Evolutionary conservation across 2,113 vertebrate genomes (phyloP).

Genomic region (Rhynchomys soricoides): DNA sequence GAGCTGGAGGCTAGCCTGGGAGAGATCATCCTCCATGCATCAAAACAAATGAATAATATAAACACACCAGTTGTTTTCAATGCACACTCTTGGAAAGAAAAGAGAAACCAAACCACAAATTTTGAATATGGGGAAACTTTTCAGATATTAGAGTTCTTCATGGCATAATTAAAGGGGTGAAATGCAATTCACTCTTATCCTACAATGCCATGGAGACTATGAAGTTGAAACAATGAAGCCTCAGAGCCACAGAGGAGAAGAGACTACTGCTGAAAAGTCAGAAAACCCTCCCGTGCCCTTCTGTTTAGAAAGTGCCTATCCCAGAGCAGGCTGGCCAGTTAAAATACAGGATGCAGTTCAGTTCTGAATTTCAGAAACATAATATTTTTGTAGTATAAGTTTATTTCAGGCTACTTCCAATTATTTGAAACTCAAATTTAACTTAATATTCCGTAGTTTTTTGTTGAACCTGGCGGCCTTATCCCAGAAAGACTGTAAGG

Average conservation of each 20-base stretch:
- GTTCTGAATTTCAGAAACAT: conserved; percentile 33
- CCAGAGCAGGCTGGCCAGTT: background rate
- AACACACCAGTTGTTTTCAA: conserved; percentile 51
- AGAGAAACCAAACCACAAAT: background rate
- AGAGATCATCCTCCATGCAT: background rate
- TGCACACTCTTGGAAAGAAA: conserved; percentile 58
- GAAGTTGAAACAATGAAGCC: background rate
- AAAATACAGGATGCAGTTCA: conserved; percentile 28
- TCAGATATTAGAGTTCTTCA: background rate
- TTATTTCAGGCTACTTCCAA: conserved; percentile 4
- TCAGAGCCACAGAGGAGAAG: background rate
- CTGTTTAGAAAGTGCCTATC: background rate
- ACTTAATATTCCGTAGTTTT: background rate
- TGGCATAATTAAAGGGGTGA: background rate
- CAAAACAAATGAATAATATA: background rate
- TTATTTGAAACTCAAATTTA: conserved; percentile 63
- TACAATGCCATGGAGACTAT: background rate
- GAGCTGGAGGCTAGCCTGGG: background rate
- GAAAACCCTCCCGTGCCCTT: background rate
- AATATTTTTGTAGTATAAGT: conserved; percentile 23
- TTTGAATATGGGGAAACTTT: conserved; percentile 9
- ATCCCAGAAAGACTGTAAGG: background rate
- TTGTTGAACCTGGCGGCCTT: background rate
- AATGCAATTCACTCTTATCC: background rate
- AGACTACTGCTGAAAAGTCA: background rate